These are phyloP conservation scores for Pogonomyrmex barbatus DNA, from an alignment of 1,140 invertebrate genomes.

Conservation along the genomic window DNA sequence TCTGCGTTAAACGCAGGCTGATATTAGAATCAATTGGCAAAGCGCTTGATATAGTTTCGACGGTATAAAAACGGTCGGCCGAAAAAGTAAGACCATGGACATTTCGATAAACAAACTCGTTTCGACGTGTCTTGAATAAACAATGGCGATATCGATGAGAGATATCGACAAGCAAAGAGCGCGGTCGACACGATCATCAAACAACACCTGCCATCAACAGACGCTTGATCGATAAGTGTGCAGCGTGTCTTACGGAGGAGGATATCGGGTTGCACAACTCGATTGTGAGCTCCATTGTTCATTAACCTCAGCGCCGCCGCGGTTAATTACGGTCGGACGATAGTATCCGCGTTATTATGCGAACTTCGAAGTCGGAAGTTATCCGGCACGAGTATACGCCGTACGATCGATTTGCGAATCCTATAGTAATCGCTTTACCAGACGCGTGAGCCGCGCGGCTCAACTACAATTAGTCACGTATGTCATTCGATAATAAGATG, in stretches of 20 bases:
- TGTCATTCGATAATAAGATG: neutral
- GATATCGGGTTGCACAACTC: conserved; percentile 48
- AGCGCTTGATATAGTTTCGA: neutral
- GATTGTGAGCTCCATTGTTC: conserved; percentile 66
- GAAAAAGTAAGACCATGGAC: neutral
- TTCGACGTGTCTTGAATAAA: conserved; percentile 61
- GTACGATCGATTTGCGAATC: conserved; percentile 1
- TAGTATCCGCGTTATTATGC: conserved; percentile 52
- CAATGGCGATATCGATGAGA: conserved; percentile 53
- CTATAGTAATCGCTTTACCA: conserved; percentile 12
- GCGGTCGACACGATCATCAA: conserved; percentile 69
- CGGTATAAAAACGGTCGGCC: neutral
- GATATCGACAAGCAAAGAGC: conserved; percentile 57
- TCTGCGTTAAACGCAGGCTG: neutral
- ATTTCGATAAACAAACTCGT: conserved; percentile 26
- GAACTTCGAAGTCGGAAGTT: conserved; percentile 48
- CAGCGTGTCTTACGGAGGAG: conserved; percentile 63
- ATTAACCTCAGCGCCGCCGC: conserved; percentile 57
- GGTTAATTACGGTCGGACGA: conserved; percentile 13
- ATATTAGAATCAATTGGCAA: conserved; percentile 12
- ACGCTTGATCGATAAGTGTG: conserved; percentile 71
- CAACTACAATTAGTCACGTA: neutral
- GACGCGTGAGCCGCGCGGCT: neutral
- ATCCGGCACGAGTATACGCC: conserved; percentile 10
- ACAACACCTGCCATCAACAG: conserved; percentile 69